phyloP scores from a whole-genome alignment of 1,140 invertebrate genomes.

The Euwallacea similis region DNA sequence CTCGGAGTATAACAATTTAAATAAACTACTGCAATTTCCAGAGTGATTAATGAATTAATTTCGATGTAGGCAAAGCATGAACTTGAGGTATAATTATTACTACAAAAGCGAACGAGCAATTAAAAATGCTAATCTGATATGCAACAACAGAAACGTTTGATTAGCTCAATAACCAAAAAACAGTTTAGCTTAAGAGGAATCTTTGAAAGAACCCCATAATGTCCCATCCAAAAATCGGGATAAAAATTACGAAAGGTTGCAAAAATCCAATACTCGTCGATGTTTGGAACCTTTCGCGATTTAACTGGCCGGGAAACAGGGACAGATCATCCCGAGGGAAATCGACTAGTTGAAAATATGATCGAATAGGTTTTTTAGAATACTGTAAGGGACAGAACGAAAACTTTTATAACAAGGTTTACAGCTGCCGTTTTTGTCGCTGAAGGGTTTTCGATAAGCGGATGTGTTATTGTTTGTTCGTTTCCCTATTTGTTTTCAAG shows the following conservation, averaged over 20 bases:
- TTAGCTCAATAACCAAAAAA: not conserved
- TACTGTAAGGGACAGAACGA: conserved; percentile 18
- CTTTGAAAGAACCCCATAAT: not conserved
- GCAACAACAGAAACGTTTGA: too few relatives aligned
- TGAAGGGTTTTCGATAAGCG: conserved; percentile 24
- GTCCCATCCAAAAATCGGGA: not conserved
- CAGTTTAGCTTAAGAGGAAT: not conserved
- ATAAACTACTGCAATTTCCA: too few relatives aligned
- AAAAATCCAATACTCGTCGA: conserved; percentile 5
- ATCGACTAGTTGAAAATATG: conserved; percentile 35
- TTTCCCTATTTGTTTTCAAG: conserved; percentile 13
- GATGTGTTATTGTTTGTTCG: conserved; percentile 16
- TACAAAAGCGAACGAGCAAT: too few relatives aligned
- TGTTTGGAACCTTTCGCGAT: conserved; percentile 15
- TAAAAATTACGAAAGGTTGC: conserved; percentile 14
- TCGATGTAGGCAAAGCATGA: too few relatives aligned
- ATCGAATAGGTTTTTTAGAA: conserved; percentile 28
- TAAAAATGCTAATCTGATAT: too few relatives aligned
- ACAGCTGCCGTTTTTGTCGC: conserved; percentile 15
- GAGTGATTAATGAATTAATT: too few relatives aligned
- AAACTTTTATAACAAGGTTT: conserved; percentile 27
- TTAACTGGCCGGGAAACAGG: conserved; percentile 26
- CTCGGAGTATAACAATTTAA: too few relatives aligned
- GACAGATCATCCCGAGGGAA: conserved; percentile 26
- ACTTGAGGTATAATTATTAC: too few relatives aligned